Evolutionary conservation across 2,113 vertebrate species (phyloP).

Genomic region (Psephotus haematonotus): DNA sequence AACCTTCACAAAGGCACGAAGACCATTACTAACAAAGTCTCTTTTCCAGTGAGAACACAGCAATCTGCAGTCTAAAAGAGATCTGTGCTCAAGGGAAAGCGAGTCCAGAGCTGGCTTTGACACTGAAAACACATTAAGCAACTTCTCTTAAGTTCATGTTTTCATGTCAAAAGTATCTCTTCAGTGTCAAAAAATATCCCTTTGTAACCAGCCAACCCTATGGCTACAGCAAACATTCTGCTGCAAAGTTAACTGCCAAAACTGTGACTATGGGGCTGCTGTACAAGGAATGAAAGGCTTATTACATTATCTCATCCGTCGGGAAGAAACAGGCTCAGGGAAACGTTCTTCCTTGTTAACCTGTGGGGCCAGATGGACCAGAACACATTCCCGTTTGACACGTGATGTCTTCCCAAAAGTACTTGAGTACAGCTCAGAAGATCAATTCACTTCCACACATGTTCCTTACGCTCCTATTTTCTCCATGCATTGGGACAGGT

Average conservation of each 20-base stretch:
- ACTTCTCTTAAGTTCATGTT: constrained; percentile 29
- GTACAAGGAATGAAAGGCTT: constrained; percentile 17
- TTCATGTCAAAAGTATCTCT: constrained; percentile 33
- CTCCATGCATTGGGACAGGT: accelerated
- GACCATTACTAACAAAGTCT: neutral
- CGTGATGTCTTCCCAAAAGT: neutral
- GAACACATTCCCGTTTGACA: neutral
- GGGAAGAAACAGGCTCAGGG: neutral
- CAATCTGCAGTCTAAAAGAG: neutral
- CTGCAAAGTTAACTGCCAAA: constrained; percentile 24
- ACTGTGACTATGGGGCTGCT: constrained; percentile 7
- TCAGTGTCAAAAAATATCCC: constrained; percentile 43
- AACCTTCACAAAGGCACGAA: neutral
- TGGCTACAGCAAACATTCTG: constrained; percentile 37
- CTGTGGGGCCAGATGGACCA: constrained; percentile 46
- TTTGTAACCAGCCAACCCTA: constrained; percentile 48
- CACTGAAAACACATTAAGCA: constrained; percentile 10
- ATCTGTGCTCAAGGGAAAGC: neutral
- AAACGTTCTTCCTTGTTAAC: constrained; percentile 46
- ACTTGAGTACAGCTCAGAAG: neutral
- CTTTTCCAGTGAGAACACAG: neutral
- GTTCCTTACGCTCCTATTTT: neutral
- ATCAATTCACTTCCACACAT: neutral
- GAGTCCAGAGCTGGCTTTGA: constrained; percentile 13
- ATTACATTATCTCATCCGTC: constrained; percentile 32